Percentiles rank a stretch among this genome's conserved stretches.
phyloP scores from a whole-genome alignment of 2,113 vertebrate genomes.

The Pelobates fuscus region DNA sequence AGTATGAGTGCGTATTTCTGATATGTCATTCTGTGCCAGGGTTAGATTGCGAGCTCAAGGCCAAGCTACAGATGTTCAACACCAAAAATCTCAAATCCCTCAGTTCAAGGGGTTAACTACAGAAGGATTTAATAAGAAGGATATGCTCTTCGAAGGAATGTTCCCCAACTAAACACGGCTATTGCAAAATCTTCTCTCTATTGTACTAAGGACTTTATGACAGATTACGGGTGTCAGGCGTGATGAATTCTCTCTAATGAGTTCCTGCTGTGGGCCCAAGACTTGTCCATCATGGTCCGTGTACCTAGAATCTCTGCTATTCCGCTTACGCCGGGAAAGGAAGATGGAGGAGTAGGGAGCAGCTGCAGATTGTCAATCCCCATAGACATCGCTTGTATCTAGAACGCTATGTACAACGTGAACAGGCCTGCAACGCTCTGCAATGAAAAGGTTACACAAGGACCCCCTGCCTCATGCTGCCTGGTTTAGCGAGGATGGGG shows the following conservation, averaged over 20 bases:
- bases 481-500: no score
- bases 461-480: neutral
- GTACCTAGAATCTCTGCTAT: neutral
- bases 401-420: neutral
- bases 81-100: neutral
- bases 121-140: neutral
- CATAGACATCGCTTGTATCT: neutral
- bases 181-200: slow-evolving; percentile 48
- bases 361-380: slow-evolving; percentile 6
- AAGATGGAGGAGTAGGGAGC: neutral
- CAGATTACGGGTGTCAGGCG: slow-evolving; percentile 53
- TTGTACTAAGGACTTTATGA: slow-evolving; percentile 56
- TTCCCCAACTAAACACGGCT: slow-evolving; percentile 23
- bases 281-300: slow-evolving; percentile 42
- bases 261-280: slow-evolving; percentile 46
- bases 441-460: neutral
- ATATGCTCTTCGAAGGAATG: slow-evolving; percentile 6
- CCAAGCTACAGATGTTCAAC: no score
- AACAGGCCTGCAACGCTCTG: neutral
- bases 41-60: no score
- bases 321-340: neutral
- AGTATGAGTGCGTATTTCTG: no score
- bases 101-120: neutral
- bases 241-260: slow-evolving; percentile 59
- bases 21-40: no score